Evolutionary conservation across 2,797 vertebrate genomes (phyloP).

Genomic region (Typhlichthys subterraneus): DNA sequence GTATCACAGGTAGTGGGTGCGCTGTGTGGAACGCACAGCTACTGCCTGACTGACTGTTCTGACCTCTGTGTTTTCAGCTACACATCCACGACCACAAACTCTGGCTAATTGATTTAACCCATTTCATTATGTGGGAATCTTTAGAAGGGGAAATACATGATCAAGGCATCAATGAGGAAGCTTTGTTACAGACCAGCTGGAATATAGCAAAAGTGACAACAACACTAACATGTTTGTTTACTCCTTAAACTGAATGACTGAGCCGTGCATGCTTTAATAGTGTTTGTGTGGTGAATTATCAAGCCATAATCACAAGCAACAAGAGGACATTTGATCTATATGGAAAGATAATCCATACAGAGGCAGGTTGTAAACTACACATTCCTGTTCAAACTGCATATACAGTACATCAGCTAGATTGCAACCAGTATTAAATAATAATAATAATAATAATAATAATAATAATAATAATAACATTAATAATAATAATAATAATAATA

Average conservation of each 20-base stretch:
- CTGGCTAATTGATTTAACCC: slow-evolving; percentile 16
- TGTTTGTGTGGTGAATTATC: neutral
- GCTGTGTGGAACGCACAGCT: slow-evolving; percentile 7
- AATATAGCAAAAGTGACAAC: no score
- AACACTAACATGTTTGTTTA: no score
- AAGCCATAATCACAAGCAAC: neutral
- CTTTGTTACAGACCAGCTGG: neutral
- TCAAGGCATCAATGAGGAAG: slow-evolving; percentile 19
- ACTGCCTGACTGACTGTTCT: slow-evolving; percentile 1
- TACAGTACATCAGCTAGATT: no score
- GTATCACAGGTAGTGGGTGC: slow-evolving; percentile 45
- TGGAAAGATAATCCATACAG: neutral
- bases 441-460: no score
- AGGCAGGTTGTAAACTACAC: no score
- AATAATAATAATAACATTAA: no score
- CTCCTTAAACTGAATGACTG: no score
- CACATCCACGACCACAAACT: slow-evolving; percentile 8
- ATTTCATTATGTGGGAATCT: neutral
- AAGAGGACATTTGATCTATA: neutral
- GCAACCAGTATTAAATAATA: no score
- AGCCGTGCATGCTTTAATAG: no score
- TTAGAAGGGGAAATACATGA: slow-evolving; percentile 7
- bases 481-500: no score
- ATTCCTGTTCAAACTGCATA: no score
- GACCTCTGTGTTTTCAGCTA: slow-evolving; percentile 2